Percentiles rank a stretch among this genome's conserved stretches.
Conservation (phyloP, 2,113 vertebrate genomes). For the Petaurus breviceps region DNA sequence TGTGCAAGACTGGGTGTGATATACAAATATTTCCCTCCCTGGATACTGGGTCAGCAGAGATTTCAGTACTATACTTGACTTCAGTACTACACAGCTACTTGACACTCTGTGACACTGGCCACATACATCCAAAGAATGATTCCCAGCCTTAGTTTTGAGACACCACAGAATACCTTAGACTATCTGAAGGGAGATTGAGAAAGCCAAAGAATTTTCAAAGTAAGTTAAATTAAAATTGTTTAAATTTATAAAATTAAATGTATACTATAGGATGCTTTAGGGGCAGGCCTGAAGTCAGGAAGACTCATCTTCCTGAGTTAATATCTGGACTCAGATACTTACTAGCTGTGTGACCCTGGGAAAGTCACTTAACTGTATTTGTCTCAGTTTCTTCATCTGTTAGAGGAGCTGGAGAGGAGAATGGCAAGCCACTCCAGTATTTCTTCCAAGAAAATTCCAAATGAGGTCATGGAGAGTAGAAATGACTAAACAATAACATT, state of each 20-base stretch:
- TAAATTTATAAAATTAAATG: background rate
- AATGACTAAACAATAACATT: background rate
- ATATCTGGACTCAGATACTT: background rate
- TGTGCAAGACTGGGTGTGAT: background rate
- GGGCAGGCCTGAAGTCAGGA: background rate
- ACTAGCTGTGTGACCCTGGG: background rate
- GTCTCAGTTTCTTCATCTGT: background rate
- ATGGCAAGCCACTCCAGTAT: background rate
- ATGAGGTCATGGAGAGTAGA: background rate
- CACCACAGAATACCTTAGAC: background rate
- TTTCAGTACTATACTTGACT: no score
- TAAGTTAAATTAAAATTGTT: slow-evolving; percentile 13
- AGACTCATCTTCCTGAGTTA: background rate
- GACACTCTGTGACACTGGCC: background rate
- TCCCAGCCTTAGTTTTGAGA: background rate
- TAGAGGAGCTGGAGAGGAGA: background rate
- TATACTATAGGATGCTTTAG: background rate
- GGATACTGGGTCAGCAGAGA: slow-evolving; percentile 8
- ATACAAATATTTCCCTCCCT: slow-evolving; percentile 5
- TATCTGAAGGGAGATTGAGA: background rate
- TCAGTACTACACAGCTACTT: background rate
- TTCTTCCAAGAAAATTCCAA: background rate
- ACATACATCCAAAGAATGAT: background rate
- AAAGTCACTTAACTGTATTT: background rate
- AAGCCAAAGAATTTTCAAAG: slow-evolving; percentile 48